Evolutionary conservation across 2,113 vertebrate species (phyloP), one percentile per base, ranked within the genome.

Genomic region (Eidolon helvum): DNA sequence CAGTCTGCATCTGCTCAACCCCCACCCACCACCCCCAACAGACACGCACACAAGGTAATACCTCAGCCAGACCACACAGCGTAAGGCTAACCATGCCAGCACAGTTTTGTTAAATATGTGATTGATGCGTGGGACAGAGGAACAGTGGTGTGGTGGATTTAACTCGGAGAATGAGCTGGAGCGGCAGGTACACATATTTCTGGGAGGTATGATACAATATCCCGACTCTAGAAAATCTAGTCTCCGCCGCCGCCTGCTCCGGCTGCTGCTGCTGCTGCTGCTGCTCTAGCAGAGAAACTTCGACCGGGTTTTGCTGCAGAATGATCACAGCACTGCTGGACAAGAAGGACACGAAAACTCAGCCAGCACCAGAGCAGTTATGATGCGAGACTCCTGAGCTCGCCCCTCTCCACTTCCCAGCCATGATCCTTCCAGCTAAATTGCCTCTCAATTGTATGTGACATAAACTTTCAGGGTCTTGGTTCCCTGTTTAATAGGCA

Each of bases 391-490:
- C 21, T 38, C 48, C 61, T 2, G 0, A 12, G 2, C 10, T 15
- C 63, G 48, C 12, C 21, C 68, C 68, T 50, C 53, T 57, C 38
- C 28, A 35, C 55, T 43, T 91, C 63, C 28, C 35, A 53, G 59
- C 19, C 75, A 38, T 0, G 4, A 11, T n/a, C 48, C 38, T 91
- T 86, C n/a, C 71, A 50, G 80, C 61, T 82, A 86, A 87, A 92
- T 45, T 90, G 48, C 82, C 48, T 89, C 82, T 96, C 88, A 63
- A 78, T 91, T 88, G 55, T 4, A 72, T 33, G 71, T 96, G 95
- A 97, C 85, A 86, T 86, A 78, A 96, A 96, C 77, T 91, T 90
- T 61, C 95, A 94, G 88, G 55, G 63, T 79, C 66, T 82, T 74
- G 66, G 45, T 86, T 92, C 43, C 66, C 85, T 95, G 48, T 91